These are phyloP conservation scores for Napeogenes sylphis DNA, from an alignment of 2,888 invertebrate species.

Conservation along the genomic window DNA sequence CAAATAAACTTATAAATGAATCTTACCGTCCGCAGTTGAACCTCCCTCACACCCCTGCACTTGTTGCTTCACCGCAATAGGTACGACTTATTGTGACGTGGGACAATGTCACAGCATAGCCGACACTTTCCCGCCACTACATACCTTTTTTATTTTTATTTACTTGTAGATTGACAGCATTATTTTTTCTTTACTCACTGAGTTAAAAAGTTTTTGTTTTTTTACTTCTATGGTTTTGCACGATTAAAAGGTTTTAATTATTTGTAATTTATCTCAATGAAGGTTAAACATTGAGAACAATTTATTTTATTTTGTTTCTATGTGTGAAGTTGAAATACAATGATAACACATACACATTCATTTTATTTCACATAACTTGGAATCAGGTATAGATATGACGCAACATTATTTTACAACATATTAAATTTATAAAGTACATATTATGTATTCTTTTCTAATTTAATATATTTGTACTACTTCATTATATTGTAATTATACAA, in stretches of 20 bases:
- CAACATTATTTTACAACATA: too few species aligned
- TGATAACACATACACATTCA: too few species aligned
- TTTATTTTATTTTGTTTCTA: not conserved
- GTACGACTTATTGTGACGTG: constrained; percentile 29
- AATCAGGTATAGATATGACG: too few species aligned
- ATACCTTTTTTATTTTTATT: constrained; percentile 11
- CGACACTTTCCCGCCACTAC: constrained; percentile 11
- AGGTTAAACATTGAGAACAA: not conserved
- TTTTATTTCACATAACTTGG: too few species aligned
- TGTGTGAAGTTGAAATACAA: too few species aligned
- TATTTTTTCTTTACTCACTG: not conserved
- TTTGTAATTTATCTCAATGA: not conserved
- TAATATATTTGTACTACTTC: too few species aligned
- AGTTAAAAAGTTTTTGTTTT: too few species aligned
- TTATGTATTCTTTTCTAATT: too few species aligned
- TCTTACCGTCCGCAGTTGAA: constrained; percentile 22
- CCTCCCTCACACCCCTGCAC: constrained; percentile 47
- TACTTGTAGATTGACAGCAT: constrained; percentile 2
- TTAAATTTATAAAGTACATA: too few species aligned
- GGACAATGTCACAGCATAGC: constrained; percentile 21
- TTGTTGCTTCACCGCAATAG: constrained; percentile 47
- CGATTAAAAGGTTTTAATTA: not conserved
- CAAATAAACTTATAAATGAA: constrained; percentile 7
- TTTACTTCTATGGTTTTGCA: not conserved
- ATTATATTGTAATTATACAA: too few species aligned